phyloP scores from a whole-genome alignment of 2,888 invertebrate species.

The Pomacea canaliculata region DNA sequence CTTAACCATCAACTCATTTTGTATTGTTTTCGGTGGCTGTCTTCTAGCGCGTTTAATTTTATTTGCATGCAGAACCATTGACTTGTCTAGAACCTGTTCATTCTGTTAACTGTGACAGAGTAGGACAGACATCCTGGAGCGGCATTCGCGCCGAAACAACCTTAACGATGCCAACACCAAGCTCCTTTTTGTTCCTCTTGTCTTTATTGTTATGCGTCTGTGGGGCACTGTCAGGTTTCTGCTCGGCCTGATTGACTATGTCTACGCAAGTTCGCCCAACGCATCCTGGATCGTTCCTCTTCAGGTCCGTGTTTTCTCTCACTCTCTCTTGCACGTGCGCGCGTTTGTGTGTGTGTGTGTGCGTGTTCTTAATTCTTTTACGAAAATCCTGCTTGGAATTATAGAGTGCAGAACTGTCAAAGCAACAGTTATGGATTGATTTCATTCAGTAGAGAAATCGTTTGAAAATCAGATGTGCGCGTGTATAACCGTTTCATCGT shows the following conservation, averaged over 20 bases:
- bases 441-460: no score
- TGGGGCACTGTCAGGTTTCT: slow-evolving; percentile 63
- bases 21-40: no score
- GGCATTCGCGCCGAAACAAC: slow-evolving; percentile 1
- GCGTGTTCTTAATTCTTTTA: background rate
- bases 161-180: slow-evolving; percentile 52
- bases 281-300: slow-evolving; percentile 55
- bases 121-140: no score
- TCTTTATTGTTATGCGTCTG: slow-evolving; percentile 55
- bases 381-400: no score
- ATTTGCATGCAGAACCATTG: no score
- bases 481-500: no score
- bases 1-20: no score
- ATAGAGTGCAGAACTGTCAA: background rate
- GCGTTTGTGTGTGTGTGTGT: background rate
- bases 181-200: slow-evolving; percentile 58
- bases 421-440: no score
- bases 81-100: no score
- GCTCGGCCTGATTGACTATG: slow-evolving; percentile 49
- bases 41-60: no score
- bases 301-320: slow-evolving; percentile 42
- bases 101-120: no score
- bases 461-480: no score
- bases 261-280: slow-evolving; percentile 42
- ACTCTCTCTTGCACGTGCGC: background rate